Evolutionary conservation across 2,888 invertebrate species (phyloP).

Genomic region (Maniola hyperantus): DNA sequence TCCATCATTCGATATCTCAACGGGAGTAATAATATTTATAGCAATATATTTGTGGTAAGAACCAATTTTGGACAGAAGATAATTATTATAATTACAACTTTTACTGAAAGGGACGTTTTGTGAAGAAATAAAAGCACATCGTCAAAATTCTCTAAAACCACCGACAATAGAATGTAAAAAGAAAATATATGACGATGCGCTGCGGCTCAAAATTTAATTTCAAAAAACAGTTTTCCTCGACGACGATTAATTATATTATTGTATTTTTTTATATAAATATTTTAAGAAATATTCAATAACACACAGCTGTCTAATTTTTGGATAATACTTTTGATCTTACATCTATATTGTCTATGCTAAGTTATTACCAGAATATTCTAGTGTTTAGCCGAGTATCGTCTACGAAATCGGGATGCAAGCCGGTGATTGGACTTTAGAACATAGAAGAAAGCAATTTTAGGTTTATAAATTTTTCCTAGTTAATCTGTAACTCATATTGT

Average conservation of each 20-base stretch:
- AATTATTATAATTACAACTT: slow-evolving; percentile 35
- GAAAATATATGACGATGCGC: slow-evolving; percentile 51
- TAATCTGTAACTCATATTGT: slow-evolving; percentile 54
- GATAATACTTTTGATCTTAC: slow-evolving; percentile 80
- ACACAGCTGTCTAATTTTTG: slow-evolving; percentile 78
- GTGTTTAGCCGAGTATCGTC: slow-evolving; percentile 65
- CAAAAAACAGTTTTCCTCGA: slow-evolving; percentile 37
- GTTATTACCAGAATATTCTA: slow-evolving; percentile 76
- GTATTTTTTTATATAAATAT: slow-evolving; percentile 47
- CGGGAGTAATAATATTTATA: slow-evolving; percentile 39
- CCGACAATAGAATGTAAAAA: slow-evolving; percentile 43
- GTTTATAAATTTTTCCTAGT: slow-evolving; percentile 35
- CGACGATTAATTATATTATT: slow-evolving; percentile 51
- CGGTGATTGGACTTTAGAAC: slow-evolving; percentile 54
- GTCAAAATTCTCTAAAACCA: slow-evolving; percentile 48
- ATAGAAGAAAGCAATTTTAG: slow-evolving; percentile 57
- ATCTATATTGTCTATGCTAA: slow-evolving; percentile 72
- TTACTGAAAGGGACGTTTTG: slow-evolving; percentile 42
- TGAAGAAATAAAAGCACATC: slow-evolving; percentile 48
- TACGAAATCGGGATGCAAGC: slow-evolving; percentile 65
- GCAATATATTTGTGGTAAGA: slow-evolving; percentile 46
- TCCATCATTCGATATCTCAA: slow-evolving; percentile 50
- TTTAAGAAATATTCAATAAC: slow-evolving; percentile 69
- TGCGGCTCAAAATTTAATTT: slow-evolving; percentile 41
- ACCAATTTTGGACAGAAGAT: slow-evolving; percentile 47